Evolutionary conservation across 2,888 invertebrate genomes (phyloP).

Genomic region (Troglohyphantes excavatus): DNA sequence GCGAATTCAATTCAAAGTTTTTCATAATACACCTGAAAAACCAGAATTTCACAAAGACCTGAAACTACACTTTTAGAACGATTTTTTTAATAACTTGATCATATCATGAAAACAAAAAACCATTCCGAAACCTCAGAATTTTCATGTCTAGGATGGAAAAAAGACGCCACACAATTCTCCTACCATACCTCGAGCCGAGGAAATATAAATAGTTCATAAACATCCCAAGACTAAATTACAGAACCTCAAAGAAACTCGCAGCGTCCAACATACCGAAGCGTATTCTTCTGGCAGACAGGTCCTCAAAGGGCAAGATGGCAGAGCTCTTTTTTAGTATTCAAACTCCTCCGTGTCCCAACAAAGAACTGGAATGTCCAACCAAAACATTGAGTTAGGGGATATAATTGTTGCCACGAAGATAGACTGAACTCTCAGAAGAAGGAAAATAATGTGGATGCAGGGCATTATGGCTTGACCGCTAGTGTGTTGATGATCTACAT

Average conservation of each 20-base stretch:
- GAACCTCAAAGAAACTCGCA: background rate
- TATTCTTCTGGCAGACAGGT: conserved; percentile 5
- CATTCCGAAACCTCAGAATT: background rate
- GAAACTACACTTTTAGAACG: background rate
- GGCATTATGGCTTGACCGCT: conserved; percentile 27
- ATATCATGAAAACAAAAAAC: background rate
- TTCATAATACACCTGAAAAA: no score
- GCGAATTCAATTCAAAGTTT: no score
- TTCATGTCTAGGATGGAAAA: background rate
- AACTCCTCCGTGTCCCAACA: conserved; percentile 5
- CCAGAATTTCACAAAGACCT: background rate
- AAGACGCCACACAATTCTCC: background rate
- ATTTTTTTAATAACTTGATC: background rate
- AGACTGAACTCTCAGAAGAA: conserved; percentile 29
- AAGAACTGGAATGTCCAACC: conserved; percentile 32
- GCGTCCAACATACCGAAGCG: conserved; percentile 33
- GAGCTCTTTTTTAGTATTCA: conserved; percentile 42
- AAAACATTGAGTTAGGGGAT: conserved; percentile 18
- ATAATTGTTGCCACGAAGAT: conserved; percentile 45
- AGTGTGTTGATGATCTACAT: conserved; percentile 29
- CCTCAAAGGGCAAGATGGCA: conserved; percentile 8
- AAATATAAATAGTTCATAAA: conserved; percentile 11
- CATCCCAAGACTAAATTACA: conserved; percentile 3
- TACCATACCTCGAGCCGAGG: background rate
- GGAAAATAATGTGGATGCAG: background rate